phyloP scores from a whole-genome alignment of 2,888 invertebrate species.

The Deroplatys truncata region DNA sequence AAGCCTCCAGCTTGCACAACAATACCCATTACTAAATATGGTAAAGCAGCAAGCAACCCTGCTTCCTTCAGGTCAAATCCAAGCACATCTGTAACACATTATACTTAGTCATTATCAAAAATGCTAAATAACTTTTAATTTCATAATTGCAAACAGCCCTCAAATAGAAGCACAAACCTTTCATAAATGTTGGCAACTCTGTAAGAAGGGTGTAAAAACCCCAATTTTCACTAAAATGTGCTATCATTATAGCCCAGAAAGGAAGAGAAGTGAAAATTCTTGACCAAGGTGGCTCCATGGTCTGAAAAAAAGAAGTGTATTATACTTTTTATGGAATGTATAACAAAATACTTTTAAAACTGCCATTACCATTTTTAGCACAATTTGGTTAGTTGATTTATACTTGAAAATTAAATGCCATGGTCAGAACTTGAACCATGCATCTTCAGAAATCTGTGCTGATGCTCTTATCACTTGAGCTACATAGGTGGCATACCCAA shows the following conservation, averaged over 20 bases:
- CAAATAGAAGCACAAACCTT: constrained; percentile 34
- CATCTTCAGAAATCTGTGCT: no score
- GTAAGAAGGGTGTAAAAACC: constrained; percentile 47
- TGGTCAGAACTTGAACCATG: no score
- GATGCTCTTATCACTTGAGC: no score
- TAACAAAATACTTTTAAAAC: not conserved
- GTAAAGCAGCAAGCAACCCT: constrained; percentile 50
- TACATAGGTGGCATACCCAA: no score
- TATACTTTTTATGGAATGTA: no score
- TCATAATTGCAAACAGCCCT: no score
- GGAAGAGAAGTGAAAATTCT: constrained; percentile 41
- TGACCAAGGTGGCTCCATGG: constrained; percentile 40
- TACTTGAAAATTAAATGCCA: no score
- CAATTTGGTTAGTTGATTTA: no score
- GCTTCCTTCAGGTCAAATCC: constrained; percentile 41
- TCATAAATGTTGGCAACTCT: constrained; percentile 44
- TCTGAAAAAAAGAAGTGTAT: constrained; percentile 29
- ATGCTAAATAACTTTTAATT: no score
- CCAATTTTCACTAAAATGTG: constrained; percentile 46
- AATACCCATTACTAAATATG: constrained; percentile 52
- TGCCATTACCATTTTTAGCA: no score
- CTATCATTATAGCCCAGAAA: constrained; percentile 43
- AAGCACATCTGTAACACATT: constrained; percentile 33
- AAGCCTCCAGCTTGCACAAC: constrained; percentile 49
- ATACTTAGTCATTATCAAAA: not conserved